phyloP scores from a whole-genome alignment of 2,113 vertebrate species.

The Egretta garzetta region DNA sequence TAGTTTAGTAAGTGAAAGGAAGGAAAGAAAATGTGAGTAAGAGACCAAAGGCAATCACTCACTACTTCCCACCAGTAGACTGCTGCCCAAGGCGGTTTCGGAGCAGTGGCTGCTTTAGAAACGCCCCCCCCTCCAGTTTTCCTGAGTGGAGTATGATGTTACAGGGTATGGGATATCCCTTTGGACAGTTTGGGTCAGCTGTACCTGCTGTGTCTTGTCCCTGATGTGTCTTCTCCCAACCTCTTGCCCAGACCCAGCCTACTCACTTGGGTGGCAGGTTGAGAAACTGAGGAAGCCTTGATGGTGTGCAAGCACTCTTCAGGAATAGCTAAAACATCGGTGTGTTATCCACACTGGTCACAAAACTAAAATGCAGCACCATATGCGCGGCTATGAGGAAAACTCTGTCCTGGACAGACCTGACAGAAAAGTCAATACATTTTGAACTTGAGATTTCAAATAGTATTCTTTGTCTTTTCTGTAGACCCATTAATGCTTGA shows the following conservation, averaged over 20 bases:
- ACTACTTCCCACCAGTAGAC: neutral
- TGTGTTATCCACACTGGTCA: neutral
- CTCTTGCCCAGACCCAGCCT: neutral
- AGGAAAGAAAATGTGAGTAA: neutral
- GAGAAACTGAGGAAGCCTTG: neutral
- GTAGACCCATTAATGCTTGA: neutral
- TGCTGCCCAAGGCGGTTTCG: neutral
- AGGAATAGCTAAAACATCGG: neutral
- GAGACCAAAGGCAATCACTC: neutral
- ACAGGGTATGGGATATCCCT: neutral
- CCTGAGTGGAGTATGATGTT: neutral
- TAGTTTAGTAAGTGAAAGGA: neutral
- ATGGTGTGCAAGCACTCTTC: neutral
- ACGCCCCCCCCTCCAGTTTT: neutral
- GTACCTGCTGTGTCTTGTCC: neutral
- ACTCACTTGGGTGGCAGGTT: neutral
- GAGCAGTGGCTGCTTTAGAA: neutral
- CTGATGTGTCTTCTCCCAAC: neutral
- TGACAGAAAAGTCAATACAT: neutral
- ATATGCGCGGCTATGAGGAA: fast-evolving
- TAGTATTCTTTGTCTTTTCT: neutral
- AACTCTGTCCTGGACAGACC: neutral
- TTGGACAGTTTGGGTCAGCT: neutral
- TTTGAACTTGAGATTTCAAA: neutral
- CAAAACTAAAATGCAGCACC: neutral